Conservation (phyloP, 2,113 vertebrate species). For the Phrynosoma platyrhinos region DNA sequence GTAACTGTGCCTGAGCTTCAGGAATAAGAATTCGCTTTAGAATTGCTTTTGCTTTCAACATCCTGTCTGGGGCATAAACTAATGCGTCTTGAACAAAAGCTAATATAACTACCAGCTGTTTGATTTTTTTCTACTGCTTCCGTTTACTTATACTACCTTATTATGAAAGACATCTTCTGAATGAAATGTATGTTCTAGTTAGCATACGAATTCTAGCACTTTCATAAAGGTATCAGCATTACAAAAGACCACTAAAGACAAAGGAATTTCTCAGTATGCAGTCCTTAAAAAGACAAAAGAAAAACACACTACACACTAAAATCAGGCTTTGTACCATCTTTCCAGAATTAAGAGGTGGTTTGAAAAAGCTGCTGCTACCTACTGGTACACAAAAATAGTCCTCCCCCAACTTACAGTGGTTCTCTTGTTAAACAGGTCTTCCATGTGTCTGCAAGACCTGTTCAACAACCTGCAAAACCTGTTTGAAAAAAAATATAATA, state of each 20-base stretch:
- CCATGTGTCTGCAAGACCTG: not conserved
- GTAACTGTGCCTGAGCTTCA: not conserved
- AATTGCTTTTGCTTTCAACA: not conserved
- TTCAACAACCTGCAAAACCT: not conserved
- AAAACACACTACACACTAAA: not conserved
- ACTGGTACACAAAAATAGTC: not conserved
- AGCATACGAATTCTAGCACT: not conserved
- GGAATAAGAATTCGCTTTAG: not conserved
- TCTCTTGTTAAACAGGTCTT: not conserved
- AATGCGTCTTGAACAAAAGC: slow-evolving; percentile 29
- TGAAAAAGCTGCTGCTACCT: not conserved
- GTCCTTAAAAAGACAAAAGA: not conserved
- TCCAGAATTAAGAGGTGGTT: not conserved
- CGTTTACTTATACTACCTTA: not conserved
- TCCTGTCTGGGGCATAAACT: not conserved
- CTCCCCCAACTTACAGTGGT: too few relatives aligned
- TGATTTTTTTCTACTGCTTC: slow-evolving; percentile 28
- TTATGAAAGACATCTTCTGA: not conserved
- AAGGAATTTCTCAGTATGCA: not conserved
- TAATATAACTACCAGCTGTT: not conserved
- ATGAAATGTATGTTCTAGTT: slow-evolving; percentile 9
- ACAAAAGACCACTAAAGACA: slow-evolving; percentile 2
- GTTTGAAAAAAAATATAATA: not conserved
- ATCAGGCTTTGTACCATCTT: not conserved
- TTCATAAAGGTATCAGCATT: not conserved